phyloP scores from a whole-genome alignment of 2,797 vertebrate species.

The Parotocinclus haroldoi region DNA sequence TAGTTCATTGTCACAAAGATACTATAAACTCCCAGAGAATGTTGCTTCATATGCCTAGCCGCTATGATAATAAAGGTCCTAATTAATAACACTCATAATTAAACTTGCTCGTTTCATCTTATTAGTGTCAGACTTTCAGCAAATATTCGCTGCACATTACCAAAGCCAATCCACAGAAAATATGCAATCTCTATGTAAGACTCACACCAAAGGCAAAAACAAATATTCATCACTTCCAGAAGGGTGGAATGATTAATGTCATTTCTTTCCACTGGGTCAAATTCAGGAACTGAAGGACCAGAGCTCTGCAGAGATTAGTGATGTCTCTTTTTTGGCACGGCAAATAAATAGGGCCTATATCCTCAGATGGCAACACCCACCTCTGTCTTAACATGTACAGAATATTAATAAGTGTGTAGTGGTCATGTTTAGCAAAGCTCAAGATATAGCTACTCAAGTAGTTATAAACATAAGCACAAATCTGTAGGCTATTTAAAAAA shows the following conservation, averaged over 20 bases:
- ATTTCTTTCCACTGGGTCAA: background rate
- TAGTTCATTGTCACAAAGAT: background rate
- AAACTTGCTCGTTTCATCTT: constrained; percentile 6
- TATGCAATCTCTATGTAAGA: constrained; percentile 23
- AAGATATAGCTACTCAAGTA: too few relatives aligned
- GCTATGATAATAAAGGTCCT: constrained; percentile 7
- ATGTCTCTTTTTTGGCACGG: background rate
- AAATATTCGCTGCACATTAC: constrained; percentile 7
- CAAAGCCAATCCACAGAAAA: constrained; percentile 6
- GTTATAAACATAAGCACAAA: too few relatives aligned
- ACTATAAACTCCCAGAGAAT: background rate
- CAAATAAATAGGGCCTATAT: background rate
- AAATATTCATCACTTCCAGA: constrained; percentile 5
- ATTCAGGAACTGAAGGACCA: too few relatives aligned
- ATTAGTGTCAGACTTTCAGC: constrained; percentile 21
- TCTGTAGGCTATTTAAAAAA: too few relatives aligned
- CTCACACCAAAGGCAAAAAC: constrained; percentile 1
- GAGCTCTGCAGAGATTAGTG: background rate
- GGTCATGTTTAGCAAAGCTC: too few relatives aligned
- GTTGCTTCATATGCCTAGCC: background rate
- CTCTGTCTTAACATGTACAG: too few relatives aligned
- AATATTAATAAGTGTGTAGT: too few relatives aligned
- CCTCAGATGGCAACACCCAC: too few relatives aligned
- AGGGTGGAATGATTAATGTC: background rate
- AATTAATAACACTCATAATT: constrained; percentile 16